These are phyloP conservation scores for Xenopus tropicalis DNA, from an alignment of 2,113 vertebrate genomes.

Conservation along the genomic window UCB_Xtro_10.0 CM004446.2:95945501-95946000, in stretches of 20 bases:
- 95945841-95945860: too few relatives aligned
- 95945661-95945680: slow-evolving; percentile 64
- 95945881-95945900: too few relatives aligned
- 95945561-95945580: neutral
- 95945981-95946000: too few relatives aligned
- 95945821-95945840: too few relatives aligned
- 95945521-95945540: slow-evolving; percentile 55
- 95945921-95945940: too few relatives aligned
- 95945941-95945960: too few relatives aligned
- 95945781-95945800: slow-evolving; percentile 45
- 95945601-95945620: slow-evolving; percentile 64
- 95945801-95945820: too few relatives aligned
- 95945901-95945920: too few relatives aligned
- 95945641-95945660: slow-evolving; percentile 69
- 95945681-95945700: slow-evolving; percentile 62
- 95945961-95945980: too few relatives aligned
- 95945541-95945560: slow-evolving; percentile 46
- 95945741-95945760: slow-evolving; percentile 62
- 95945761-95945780: slow-evolving; percentile 56
- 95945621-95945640: slow-evolving; percentile 66
- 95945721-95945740: slow-evolving; percentile 59
- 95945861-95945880: too few relatives aligned
- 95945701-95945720: slow-evolving; percentile 63
- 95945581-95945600: neutral
- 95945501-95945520: slow-evolving; percentile 52